phyloP scores from a whole-genome alignment of 2,797 vertebrate genomes.

The Myotis myotis region DNA sequence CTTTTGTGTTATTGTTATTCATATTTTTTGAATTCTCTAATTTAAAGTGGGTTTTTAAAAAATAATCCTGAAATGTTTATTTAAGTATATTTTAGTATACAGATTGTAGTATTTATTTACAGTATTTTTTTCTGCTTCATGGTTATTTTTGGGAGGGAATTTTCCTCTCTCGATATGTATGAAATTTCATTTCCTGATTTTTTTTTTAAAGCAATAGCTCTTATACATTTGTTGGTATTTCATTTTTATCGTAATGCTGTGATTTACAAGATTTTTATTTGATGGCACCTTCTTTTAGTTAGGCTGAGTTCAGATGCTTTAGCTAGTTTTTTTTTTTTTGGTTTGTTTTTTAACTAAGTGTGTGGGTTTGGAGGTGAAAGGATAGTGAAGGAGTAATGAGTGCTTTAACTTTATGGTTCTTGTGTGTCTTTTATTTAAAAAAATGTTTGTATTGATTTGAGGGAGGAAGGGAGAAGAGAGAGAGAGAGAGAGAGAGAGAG shows the following conservation, averaged over 20 bases:
- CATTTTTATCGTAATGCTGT: background rate
- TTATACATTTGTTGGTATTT: background rate
- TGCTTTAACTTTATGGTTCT: conserved; percentile 7
- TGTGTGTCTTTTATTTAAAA: background rate
- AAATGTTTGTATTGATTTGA: too few relatives aligned
- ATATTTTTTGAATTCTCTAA: background rate
- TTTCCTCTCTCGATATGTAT: background rate
- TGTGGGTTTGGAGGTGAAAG: background rate
- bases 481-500: too few relatives aligned
- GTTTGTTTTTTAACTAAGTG: background rate
- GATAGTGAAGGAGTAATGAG: background rate
- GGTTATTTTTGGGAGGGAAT: background rate
- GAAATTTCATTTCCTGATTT: conserved; percentile 3
- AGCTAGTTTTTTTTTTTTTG: background rate
- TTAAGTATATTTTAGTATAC: background rate
- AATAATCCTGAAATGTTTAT: background rate
- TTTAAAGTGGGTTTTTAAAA: background rate
- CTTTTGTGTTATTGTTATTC: background rate
- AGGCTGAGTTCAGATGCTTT: background rate
- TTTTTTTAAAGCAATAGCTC: conserved; percentile 13
- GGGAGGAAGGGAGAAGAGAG: too few relatives aligned
- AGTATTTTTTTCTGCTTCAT: background rate
- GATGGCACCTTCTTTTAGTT: conserved; percentile 25
- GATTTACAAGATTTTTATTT: conserved; percentile 32
- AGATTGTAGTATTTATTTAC: background rate